phyloP scores from a whole-genome alignment of 2,797 vertebrate species.

The Gouania willdenowi region DNA sequence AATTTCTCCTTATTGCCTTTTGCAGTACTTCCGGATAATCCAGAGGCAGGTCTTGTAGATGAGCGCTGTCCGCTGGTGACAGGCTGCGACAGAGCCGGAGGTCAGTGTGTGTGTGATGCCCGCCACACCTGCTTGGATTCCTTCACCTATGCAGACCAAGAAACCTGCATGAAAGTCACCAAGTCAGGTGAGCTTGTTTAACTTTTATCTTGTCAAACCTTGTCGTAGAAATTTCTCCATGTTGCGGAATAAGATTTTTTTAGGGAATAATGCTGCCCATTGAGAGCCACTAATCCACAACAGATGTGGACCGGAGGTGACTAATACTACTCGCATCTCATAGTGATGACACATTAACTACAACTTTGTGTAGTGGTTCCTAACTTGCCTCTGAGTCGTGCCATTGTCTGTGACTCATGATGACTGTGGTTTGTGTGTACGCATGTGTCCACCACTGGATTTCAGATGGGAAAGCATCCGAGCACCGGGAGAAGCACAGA shows the following conservation, averaged over 20 bases:
- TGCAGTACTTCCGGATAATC: constrained; percentile 59
- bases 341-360: constrained; percentile 59
- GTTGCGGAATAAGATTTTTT: not conserved
- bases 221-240: not conserved
- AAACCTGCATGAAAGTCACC: constrained; percentile 63
- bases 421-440: constrained; percentile 36
- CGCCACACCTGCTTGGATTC: constrained; percentile 70
- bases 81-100: constrained; percentile 70
- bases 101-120: constrained; percentile 72
- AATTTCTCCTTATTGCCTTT: too few relatives aligned
- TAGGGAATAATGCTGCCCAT: constrained; percentile 37
- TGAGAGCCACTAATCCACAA: constrained; percentile 55
- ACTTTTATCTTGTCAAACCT: not conserved
- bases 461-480: constrained; percentile 70
- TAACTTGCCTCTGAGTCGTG: constrained; percentile 31
- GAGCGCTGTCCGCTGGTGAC: constrained; percentile 72
- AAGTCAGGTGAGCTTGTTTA: constrained; percentile 63
- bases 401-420: constrained; percentile 53
- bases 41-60: constrained; percentile 68
- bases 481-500: constrained; percentile 62
- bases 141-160: constrained; percentile 69
- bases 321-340: constrained; percentile 56
- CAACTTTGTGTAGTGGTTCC: constrained; percentile 24
- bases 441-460: constrained; percentile 21
- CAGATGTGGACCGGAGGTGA: constrained; percentile 61